phyloP scores from a whole-genome alignment of 2,888 invertebrate genomes.

The Xanthorhoe spadicearia region DNA sequence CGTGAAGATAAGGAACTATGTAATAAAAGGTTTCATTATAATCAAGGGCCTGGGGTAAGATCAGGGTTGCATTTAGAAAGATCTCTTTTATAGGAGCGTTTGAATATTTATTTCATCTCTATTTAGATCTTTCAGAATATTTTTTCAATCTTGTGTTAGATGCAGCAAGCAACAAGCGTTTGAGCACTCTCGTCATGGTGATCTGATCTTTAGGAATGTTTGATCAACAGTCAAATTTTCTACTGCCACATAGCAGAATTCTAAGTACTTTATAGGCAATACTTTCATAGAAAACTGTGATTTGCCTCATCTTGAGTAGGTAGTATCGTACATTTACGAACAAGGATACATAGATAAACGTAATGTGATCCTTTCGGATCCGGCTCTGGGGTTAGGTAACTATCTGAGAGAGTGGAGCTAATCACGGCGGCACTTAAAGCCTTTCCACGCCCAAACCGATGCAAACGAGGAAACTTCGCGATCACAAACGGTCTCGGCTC shows the following conservation, averaged over 20 bases:
- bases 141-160: no score
- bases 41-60: conserved; percentile 49
- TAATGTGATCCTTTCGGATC: conserved; percentile 8
- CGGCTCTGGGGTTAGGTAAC: conserved; percentile 51
- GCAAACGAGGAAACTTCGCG: conserved; percentile 78
- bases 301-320: no score
- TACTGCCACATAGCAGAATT: no score
- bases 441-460: conserved; percentile 74
- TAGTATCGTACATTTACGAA: neutral
- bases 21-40: conserved; percentile 61
- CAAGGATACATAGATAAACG: neutral
- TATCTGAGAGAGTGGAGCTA: conserved; percentile 59
- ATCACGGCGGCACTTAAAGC: conserved; percentile 70
- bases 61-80: conserved; percentile 19
- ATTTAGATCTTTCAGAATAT: neutral
- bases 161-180: no score
- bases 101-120: neutral
- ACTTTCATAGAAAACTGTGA: no score
- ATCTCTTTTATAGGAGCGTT: neutral
- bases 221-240: no score
- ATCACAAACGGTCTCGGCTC: conserved; percentile 71
- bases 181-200: no score
- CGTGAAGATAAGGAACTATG: conserved; percentile 44
- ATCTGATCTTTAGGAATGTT: no score
- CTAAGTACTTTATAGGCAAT: no score